Percentiles rank a stretch among this genome's conserved stretches.
These are phyloP conservation scores for Trachythela sp. DNA, from an alignment of 64 coral and sea anemone genomes.

Conservation along the genomic window DNA sequence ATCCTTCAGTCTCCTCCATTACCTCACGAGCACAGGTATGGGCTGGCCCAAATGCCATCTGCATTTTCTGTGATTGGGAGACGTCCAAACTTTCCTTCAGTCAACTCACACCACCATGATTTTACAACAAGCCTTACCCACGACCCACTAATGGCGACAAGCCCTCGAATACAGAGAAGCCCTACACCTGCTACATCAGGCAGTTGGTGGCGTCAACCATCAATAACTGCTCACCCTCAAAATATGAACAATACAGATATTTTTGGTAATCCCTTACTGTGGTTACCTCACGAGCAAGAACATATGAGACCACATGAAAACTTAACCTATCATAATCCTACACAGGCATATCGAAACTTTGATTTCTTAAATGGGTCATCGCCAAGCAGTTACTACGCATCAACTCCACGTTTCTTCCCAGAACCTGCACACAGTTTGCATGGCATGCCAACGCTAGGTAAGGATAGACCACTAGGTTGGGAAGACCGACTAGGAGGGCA, in stretches of 20 bases:
- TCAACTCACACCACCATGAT: conserved; percentile 37
- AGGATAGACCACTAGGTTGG: background rate
- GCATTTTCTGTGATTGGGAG: conserved; percentile 97
- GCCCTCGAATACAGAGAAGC: conserved; percentile 45
- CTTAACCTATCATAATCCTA: background rate
- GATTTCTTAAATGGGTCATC: background rate
- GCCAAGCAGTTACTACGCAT: background rate
- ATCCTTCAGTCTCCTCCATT: conserved; percentile 89
- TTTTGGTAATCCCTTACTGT: conserved; percentile 13
- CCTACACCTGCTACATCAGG: conserved; percentile 74
- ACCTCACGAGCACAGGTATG: conserved; percentile 82
- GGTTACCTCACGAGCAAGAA: conserved; percentile 15
- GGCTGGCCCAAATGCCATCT: conserved; percentile 76
- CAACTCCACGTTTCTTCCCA: background rate
- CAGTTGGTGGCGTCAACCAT: conserved; percentile 42
- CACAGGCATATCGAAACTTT: conserved; percentile 12
- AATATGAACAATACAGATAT: conserved; percentile 22
- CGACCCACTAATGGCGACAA: conserved; percentile 59
- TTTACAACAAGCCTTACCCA: conserved; percentile 61
- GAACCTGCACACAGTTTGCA: background rate
- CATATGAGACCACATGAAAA: conserved; percentile 14
- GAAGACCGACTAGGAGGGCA: background rate
- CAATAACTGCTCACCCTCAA: background rate
- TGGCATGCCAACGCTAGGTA: conserved; percentile 1
- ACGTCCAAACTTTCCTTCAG: conserved; percentile 68